Percentiles rank a stretch among this genome's conserved stretches.
Evolutionary conservation across 2,797 vertebrate species (phyloP).

Genomic region (Gadopsis bispinosus): DNA sequence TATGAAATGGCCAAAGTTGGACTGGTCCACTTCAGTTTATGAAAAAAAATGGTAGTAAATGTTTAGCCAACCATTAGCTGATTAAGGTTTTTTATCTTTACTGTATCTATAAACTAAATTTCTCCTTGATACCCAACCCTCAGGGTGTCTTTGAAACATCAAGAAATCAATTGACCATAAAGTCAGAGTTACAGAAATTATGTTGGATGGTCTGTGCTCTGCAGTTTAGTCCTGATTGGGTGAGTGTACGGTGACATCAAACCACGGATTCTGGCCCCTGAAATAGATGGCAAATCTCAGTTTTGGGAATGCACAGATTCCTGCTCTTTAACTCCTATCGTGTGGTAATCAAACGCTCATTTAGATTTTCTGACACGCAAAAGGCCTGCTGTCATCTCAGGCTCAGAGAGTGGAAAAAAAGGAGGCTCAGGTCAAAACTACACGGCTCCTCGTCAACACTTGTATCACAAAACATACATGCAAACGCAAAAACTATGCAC

Average conservation of each 20-base stretch:
- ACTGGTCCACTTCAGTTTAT: too few species aligned
- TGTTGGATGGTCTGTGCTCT: background rate
- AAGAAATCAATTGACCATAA: too few species aligned
- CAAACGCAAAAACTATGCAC: background rate
- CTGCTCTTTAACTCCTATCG: background rate
- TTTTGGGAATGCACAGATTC: background rate
- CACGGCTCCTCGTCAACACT: background rate
- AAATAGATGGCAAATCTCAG: background rate
- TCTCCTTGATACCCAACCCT: background rate
- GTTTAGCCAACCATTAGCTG: background rate
- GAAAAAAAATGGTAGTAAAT: background rate
- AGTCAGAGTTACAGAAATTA: background rate
- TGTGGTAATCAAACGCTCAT: background rate
- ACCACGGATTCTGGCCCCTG: background rate
- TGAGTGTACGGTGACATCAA: background rate
- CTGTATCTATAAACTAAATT: background rate
- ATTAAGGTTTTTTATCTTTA: background rate
- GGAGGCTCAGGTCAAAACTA: slow-evolving; percentile 4
- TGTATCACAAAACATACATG: background rate
- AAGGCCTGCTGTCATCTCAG: background rate
- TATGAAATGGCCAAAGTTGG: too few species aligned
- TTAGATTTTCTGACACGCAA: background rate
- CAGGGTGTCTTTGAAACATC: too few species aligned
- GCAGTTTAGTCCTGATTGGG: background rate
- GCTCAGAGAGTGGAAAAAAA: background rate